Percentiles rank a stretch among this genome's conserved stretches.
These are phyloP conservation scores for Rugalucina vietnamica DNA, from an alignment of 2,888 invertebrate genomes.

Conservation along the genomic window DNA sequence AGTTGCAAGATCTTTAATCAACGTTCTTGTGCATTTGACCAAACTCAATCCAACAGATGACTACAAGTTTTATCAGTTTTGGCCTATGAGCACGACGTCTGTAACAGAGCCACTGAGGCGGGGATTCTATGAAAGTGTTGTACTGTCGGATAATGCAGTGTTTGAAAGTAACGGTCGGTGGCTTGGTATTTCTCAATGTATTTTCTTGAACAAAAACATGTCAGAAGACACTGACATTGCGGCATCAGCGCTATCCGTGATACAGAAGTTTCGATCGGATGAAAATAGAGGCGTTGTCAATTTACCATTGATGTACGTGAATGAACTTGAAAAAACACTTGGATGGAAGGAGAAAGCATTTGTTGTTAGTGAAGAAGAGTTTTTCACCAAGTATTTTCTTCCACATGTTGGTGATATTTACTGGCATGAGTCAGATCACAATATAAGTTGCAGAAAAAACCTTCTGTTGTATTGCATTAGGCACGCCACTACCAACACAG, in stretches of 20 bases:
- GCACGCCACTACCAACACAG: neutral
- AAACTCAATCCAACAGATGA: neutral
- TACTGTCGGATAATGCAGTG: constrained; percentile 10
- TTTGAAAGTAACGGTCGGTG: constrained; percentile 46
- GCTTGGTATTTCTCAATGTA: constrained; percentile 31
- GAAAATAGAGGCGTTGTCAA: constrained; percentile 14
- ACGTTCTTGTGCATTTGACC: constrained; percentile 38
- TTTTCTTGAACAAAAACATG: constrained; percentile 45
- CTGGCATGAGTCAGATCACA: neutral
- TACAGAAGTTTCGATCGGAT: constrained; percentile 10
- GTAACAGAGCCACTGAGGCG: neutral
- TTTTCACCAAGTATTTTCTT: constrained; percentile 49
- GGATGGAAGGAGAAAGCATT: neutral
- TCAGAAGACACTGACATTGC: constrained; percentile 26
- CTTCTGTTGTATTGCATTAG: neutral
- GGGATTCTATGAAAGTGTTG: constrained; percentile 40
- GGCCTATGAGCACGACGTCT: constrained; percentile 41
- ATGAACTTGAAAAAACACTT: neutral
- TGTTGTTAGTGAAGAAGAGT: constrained; percentile 34
- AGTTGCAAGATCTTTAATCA: constrained; percentile 45
- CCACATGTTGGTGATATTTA: constrained; percentile 36
- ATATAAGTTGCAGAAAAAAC: neutral
- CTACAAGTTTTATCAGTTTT: constrained; percentile 42
- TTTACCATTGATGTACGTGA: constrained; percentile 19
- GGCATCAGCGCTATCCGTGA: constrained; percentile 26